These are phyloP conservation scores for Unio delphinus DNA, from an alignment of 2,888 invertebrate genomes.

Conservation along the genomic window DNA sequence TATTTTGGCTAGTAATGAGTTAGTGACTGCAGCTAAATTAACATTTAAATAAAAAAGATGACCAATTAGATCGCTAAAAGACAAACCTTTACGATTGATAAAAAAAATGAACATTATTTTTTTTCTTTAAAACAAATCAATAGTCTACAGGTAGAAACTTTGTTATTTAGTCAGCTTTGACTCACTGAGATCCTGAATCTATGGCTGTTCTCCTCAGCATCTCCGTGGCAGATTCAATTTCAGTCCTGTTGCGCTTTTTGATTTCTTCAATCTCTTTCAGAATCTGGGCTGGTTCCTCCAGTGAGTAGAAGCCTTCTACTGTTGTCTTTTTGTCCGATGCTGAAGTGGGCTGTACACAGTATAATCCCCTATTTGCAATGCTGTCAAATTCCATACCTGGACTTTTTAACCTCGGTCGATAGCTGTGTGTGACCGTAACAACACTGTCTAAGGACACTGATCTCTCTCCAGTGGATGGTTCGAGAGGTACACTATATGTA, in stretches of 20 bases:
- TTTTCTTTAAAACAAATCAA: too few relatives aligned
- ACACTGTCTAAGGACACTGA: constrained; percentile 9
- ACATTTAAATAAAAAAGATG: too few relatives aligned
- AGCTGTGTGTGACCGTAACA: not conserved
- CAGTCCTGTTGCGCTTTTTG: constrained; percentile 24
- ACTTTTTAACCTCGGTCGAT: not conserved
- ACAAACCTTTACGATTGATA: too few relatives aligned
- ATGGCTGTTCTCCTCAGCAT: constrained; percentile 29
- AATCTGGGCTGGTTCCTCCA: constrained; percentile 44
- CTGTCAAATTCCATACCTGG: not conserved
- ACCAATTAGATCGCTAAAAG: too few relatives aligned
- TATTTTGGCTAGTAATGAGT: too few relatives aligned
- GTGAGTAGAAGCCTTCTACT: constrained; percentile 25
- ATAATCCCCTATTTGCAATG: constrained; percentile 2
- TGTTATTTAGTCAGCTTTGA: constrained; percentile 16
- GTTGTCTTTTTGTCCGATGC: constrained; percentile 12
- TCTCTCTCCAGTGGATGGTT: constrained; percentile 11
- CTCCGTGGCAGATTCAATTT: constrained; percentile 45
- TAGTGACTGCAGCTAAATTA: too few relatives aligned
- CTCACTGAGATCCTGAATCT: not conserved
- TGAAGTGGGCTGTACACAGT: constrained; percentile 12
- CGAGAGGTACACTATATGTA: constrained; percentile 18
- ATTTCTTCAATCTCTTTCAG: constrained; percentile 48
- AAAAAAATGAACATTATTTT: too few relatives aligned
- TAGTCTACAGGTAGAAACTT: too few relatives aligned